Evolutionary conservation across 2,797 vertebrate species (phyloP).

Genomic region (Yasuhikotakia modesta): DNA sequence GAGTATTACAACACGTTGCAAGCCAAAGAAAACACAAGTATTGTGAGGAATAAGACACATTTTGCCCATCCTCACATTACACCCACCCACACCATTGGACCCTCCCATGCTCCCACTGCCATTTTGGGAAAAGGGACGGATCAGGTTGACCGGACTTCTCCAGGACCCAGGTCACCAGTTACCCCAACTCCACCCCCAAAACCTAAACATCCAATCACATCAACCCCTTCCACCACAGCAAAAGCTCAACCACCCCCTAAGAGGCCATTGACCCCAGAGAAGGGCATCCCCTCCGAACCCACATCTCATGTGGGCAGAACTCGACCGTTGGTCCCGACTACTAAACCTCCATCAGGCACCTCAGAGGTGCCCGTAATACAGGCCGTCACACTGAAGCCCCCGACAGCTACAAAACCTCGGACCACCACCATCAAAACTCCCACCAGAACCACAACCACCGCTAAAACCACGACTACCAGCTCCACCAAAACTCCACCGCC

Average conservation of each 20-base stretch:
- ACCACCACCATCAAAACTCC: slow-evolving; percentile 44
- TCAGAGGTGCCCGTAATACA: slow-evolving; percentile 47
- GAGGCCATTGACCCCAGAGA: slow-evolving; percentile 58
- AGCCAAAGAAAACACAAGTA: slow-evolving; percentile 57
- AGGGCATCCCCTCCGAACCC: slow-evolving; percentile 54
- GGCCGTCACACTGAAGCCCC: slow-evolving; percentile 40
- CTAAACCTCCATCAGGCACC: slow-evolving; percentile 27
- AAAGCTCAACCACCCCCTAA: slow-evolving; percentile 65
- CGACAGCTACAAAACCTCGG: slow-evolving; percentile 6
- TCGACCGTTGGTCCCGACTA: slow-evolving; percentile 56
- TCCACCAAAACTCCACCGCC: slow-evolving; percentile 65
- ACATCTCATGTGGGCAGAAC: slow-evolving; percentile 50
- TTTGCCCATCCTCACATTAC: slow-evolving; percentile 49
- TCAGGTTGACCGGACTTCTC: slow-evolving; percentile 45
- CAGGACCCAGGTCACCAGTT: slow-evolving; percentile 59
- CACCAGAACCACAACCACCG: slow-evolving; percentile 50
- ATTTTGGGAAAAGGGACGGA: slow-evolving; percentile 42
- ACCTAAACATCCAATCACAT: slow-evolving; percentile 54
- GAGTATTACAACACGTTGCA: slow-evolving; percentile 75
- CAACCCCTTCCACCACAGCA: slow-evolving; percentile 71
- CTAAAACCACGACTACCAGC: slow-evolving; percentile 54
- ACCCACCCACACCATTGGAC: slow-evolving; percentile 48
- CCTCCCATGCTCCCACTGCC: slow-evolving; percentile 38
- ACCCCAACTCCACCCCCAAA: slow-evolving; percentile 54
- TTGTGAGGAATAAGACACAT: slow-evolving; percentile 53